These are phyloP conservation scores for Austrolebias charrua DNA, from an alignment of 2,797 vertebrate species.

Conservation along the genomic window DNA sequence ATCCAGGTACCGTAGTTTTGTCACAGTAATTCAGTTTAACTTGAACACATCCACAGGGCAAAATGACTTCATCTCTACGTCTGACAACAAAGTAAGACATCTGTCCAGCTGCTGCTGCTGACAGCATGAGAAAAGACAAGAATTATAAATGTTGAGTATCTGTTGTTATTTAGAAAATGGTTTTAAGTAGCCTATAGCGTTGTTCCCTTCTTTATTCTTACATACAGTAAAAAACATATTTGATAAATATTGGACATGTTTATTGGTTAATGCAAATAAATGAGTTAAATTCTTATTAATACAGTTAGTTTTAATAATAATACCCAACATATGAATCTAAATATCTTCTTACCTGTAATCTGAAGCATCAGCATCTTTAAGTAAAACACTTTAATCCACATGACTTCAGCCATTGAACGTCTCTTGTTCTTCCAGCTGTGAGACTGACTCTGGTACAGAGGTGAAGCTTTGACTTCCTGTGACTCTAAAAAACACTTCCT, in stretches of 20 bases:
- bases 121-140: not conserved
- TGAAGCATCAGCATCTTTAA: not conserved
- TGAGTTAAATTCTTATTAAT: no score
- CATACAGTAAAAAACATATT: no score
- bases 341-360: not conserved
- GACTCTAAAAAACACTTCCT: not conserved
- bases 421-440: not conserved
- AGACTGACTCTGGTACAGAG: not conserved
- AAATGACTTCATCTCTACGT: slow-evolving; percentile 3
- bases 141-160: not conserved
- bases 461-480: not conserved
- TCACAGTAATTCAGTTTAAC: not conserved
- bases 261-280: no score
- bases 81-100: not conserved
- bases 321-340: not conserved
- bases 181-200: not conserved
- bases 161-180: not conserved
- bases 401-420: not conserved
- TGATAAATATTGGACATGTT: no score
- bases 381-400: not conserved
- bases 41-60: slow-evolving; percentile 2
- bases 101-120: not conserved
- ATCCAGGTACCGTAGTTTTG: not conserved
- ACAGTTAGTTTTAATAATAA: no score
- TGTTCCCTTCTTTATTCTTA: no score